phyloP scores from a whole-genome alignment of 2,113 vertebrate species.

The Caranx melampygus region DNA sequence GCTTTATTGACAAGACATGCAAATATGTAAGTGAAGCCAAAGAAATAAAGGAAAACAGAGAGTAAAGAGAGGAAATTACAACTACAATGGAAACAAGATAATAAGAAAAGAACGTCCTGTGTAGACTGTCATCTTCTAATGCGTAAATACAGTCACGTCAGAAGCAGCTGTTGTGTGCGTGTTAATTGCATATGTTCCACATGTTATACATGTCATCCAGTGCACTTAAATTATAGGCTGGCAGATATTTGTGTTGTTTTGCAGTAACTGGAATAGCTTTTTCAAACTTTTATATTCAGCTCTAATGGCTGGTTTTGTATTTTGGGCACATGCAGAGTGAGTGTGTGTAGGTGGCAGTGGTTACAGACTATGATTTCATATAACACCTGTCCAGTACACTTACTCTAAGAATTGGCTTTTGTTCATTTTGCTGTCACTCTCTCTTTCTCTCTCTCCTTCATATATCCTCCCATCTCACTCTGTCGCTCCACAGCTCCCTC shows the following conservation, averaged over 20 bases:
- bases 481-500: slow-evolving; percentile 10
- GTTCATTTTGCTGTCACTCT: neutral
- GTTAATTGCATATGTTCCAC: slow-evolving; percentile 7
- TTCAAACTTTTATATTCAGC: slow-evolving; percentile 15
- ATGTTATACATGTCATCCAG: neutral
- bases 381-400: neutral
- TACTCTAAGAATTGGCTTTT: neutral
- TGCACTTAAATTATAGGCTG: neutral
- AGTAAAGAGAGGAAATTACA: neutral
- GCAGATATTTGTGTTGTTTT: slow-evolving; percentile 10
- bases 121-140: neutral
- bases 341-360: neutral
- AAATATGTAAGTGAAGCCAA: slow-evolving; percentile 8
- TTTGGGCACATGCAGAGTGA: neutral
- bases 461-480: neutral
- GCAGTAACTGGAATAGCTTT: neutral
- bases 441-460: neutral
- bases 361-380: neutral
- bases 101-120: neutral
- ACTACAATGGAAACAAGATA: neutral
- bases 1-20: slow-evolving; percentile 18
- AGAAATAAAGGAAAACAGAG: neutral
- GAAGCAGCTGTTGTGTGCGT: neutral
- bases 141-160: slow-evolving; percentile 1
- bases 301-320: slow-evolving; percentile 2